Conservation (phyloP, 2,888 invertebrate species). For the Dilophus febrilis region DNA sequence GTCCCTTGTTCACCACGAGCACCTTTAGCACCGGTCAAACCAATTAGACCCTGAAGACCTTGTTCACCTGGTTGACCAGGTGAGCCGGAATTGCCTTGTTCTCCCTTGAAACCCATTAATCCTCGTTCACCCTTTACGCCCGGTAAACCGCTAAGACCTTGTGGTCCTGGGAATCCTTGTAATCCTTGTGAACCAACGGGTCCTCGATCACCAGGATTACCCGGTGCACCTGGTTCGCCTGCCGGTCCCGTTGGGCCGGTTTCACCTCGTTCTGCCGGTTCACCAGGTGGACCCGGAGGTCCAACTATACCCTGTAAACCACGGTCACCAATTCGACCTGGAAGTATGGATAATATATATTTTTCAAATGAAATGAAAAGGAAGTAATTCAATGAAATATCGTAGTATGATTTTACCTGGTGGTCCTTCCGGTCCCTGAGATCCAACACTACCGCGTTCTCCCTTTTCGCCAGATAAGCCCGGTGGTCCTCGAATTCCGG, state of each 20-base stretch:
- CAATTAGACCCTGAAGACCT: constrained; percentile 36
- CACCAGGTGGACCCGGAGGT: constrained; percentile 59
- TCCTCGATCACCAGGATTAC: constrained; percentile 58
- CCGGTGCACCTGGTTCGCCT: constrained; percentile 55
- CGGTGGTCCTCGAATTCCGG: constrained; percentile 49
- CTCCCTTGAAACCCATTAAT: constrained; percentile 49
- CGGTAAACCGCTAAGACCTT: constrained; percentile 48
- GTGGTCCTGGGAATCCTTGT: constrained; percentile 50
- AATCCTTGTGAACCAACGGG: constrained; percentile 49
- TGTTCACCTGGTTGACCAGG: constrained; percentile 41
- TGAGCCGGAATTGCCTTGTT: constrained; percentile 46
- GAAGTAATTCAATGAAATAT: neutral
- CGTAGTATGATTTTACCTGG: constrained; percentile 27
- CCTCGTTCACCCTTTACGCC: constrained; percentile 62
- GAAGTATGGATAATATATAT: constrained; percentile 5
- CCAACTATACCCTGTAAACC: constrained; percentile 62
- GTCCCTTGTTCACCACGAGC: constrained; percentile 55
- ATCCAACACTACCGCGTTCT: constrained; percentile 43
- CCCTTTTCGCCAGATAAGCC: constrained; percentile 47
- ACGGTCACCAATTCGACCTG: constrained; percentile 54
- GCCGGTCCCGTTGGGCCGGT: constrained; percentile 54
- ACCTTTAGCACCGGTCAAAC: constrained; percentile 53
- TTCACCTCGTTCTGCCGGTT: constrained; percentile 65
- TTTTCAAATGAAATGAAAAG: neutral
- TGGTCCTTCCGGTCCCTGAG: constrained; percentile 56